phyloP scores from a whole-genome alignment of 2,797 vertebrate genomes.

The Sebastes wilsoni region DNA sequence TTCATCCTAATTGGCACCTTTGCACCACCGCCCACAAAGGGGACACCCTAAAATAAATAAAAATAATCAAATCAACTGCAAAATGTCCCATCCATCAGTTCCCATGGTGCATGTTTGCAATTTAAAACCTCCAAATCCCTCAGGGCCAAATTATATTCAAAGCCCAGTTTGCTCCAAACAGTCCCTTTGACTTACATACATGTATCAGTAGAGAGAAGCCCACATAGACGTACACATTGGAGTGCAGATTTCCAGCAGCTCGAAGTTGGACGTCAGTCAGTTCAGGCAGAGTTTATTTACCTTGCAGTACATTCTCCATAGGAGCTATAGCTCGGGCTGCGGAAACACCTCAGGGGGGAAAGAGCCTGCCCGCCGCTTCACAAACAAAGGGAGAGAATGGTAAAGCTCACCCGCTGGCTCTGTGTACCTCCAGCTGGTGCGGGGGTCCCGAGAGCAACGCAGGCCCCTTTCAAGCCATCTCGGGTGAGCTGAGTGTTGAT shows the following conservation, averaged over 20 bases:
- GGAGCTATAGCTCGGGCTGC: not conserved
- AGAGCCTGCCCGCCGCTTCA: constrained; percentile 15
- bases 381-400: constrained; percentile 18
- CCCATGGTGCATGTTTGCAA: not conserved
- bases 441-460: constrained; percentile 11
- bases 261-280: not conserved
- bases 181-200: not conserved
- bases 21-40: not conserved
- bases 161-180: not conserved
- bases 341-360: constrained; percentile 3
- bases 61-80: constrained; percentile 5
- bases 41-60: not conserved
- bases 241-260: not conserved
- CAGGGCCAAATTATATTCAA: not conserved
- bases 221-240: not conserved
- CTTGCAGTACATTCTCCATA: constrained; percentile 7
- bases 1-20: not conserved
- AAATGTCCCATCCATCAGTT: not conserved
- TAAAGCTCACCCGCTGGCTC: constrained; percentile 24
- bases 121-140: not conserved
- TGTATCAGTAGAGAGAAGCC: not conserved
- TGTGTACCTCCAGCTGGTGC: constrained; percentile 27
- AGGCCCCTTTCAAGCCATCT: constrained; percentile 38
- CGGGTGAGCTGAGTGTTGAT: constrained; percentile 11
- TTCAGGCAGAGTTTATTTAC: constrained; percentile 39